These are phyloP conservation scores for Napeogenes sylphis DNA, from an alignment of 2,888 invertebrate genomes.

Conservation along the genomic window DNA sequence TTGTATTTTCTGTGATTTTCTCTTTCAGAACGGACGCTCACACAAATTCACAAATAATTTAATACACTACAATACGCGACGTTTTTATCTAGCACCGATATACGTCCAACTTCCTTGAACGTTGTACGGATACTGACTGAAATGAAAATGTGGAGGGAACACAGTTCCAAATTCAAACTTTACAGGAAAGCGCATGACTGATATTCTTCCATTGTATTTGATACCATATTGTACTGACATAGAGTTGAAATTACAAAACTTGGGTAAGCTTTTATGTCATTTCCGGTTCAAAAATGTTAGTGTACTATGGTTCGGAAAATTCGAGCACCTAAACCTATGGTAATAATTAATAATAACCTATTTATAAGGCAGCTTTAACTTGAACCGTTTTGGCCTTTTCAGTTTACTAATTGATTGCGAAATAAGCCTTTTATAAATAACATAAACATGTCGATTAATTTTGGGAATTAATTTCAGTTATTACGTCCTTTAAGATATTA, in stretches of 20 bases:
- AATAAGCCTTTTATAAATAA: no score
- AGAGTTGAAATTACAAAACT: neutral
- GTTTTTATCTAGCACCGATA: neutral
- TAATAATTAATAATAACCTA: constrained; percentile 29
- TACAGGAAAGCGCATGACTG: constrained; percentile 26
- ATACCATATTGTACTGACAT: neutral
- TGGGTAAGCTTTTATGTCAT: neutral
- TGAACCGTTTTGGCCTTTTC: neutral
- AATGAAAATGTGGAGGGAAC: constrained; percentile 25
- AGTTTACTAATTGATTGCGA: neutral
- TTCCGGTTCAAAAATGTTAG: neutral
- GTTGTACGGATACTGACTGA: constrained; percentile 23
- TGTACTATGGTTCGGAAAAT: constrained; percentile 23
- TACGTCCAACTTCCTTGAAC: constrained; percentile 16
- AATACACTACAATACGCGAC: constrained; percentile 4
- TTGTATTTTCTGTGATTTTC: neutral
- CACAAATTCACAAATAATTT: constrained; percentile 3
- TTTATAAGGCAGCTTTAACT: constrained; percentile 16
- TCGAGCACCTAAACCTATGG: constrained; percentile 26
- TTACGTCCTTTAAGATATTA: no score
- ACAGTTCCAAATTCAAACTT: constrained; percentile 18
- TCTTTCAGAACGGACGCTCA: neutral
- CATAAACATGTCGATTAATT: no score
- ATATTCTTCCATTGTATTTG: neutral
- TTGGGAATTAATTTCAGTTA: no score